phyloP scores from a whole-genome alignment of 1,140 invertebrate species.

The Cataglyphis hispanica region DNA sequence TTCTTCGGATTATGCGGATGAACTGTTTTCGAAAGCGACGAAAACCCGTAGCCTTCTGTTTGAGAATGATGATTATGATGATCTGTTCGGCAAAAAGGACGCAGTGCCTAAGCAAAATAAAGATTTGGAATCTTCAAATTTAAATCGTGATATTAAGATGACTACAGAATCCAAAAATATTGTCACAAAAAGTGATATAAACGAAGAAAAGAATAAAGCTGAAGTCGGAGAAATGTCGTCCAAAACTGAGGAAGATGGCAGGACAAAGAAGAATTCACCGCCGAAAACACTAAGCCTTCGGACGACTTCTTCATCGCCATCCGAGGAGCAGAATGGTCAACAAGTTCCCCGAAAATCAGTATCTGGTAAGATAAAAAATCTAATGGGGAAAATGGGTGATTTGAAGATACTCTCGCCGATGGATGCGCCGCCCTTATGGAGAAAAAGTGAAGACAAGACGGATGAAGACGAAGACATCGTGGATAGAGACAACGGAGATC shows the following conservation, averaged over 20 bases:
- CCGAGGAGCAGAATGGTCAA: constrained; percentile 62
- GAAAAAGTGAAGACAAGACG: constrained; percentile 78
- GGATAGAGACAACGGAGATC: constrained; percentile 77
- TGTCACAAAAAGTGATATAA: background rate
- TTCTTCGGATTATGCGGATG: constrained; percentile 5
- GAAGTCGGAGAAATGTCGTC: background rate
- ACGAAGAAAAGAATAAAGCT: constrained; percentile 8
- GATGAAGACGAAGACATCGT: constrained; percentile 70
- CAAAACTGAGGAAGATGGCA: constrained; percentile 1
- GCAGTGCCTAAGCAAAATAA: background rate
- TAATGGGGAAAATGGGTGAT: constrained; percentile 83
- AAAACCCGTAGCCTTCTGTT: constrained; percentile 69
- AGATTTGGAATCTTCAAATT: background rate
- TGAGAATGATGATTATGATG: constrained; percentile 78
- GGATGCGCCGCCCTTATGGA: constrained; percentile 80
- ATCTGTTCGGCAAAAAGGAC: constrained; percentile 74
- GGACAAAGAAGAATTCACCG: constrained; percentile 72
- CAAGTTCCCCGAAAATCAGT: constrained; percentile 71
- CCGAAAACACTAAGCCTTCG: constrained; percentile 79
- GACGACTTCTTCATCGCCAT: constrained; percentile 12
- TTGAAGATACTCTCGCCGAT: constrained; percentile 84
- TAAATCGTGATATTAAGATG: background rate
- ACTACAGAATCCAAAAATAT: background rate
- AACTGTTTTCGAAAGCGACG: constrained; percentile 42
- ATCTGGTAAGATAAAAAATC: constrained; percentile 83